phyloP scores from a whole-genome alignment of 1,140 invertebrate species.

The Mylabris phalerata region DNA sequence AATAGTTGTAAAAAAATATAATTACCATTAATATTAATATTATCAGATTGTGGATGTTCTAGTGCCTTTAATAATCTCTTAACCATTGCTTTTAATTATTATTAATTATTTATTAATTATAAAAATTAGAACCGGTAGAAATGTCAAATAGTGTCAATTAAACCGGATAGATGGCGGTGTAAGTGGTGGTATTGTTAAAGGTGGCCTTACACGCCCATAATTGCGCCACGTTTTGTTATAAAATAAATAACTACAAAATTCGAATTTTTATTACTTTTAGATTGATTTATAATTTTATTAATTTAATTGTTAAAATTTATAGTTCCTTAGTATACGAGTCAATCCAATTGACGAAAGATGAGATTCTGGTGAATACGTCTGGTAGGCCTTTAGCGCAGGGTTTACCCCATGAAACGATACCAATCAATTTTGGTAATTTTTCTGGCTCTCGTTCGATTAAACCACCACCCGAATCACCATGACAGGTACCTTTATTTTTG shows the following conservation, averaged over 20 bases:
- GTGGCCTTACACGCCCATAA: too few species aligned
- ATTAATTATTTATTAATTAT: too few species aligned
- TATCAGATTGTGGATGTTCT: constrained; percentile 63
- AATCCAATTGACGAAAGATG: constrained; percentile 37
- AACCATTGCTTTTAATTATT: constrained; percentile 13
- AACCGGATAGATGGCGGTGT: too few species aligned
- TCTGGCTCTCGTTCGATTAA: constrained; percentile 17
- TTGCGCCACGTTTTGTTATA: too few species aligned
- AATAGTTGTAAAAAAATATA: background rate
- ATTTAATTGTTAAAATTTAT: too few species aligned
- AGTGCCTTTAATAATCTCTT: constrained; percentile 47
- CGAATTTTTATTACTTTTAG: too few species aligned
- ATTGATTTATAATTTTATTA: too few species aligned
- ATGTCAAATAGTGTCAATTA: too few species aligned
- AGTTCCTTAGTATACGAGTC: too few species aligned
- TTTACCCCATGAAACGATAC: constrained; percentile 47
- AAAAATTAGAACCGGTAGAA: too few species aligned
- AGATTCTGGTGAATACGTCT: constrained; percentile 45
- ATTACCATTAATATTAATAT: constrained; percentile 59
- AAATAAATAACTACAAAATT: too few species aligned
- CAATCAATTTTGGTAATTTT: constrained; percentile 24
- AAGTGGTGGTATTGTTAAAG: too few species aligned
- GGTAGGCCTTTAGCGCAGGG: constrained; percentile 46
- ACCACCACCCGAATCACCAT: constrained; percentile 29
- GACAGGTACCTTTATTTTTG: constrained; percentile 54